Evolutionary conservation across 2,888 invertebrate genomes (phyloP).

Genomic region (Zeuzera pyrina): DNA sequence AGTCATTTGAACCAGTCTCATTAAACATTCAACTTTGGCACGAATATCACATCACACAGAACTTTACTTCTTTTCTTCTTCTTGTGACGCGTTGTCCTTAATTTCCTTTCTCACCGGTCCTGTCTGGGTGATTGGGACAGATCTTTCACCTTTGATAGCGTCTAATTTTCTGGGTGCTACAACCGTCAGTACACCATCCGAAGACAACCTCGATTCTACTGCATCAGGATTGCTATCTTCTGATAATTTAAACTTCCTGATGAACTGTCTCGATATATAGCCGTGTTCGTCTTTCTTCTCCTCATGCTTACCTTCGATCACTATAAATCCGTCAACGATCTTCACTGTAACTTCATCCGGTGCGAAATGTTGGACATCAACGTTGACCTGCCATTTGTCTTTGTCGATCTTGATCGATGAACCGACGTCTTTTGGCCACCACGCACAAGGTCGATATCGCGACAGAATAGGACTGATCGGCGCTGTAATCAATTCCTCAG

Average conservation of each 20-base stretch:
- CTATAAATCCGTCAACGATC: slow-evolving; percentile 76
- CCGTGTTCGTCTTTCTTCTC: slow-evolving; percentile 85
- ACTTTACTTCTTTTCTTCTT: slow-evolving; percentile 9
- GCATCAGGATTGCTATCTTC: slow-evolving; percentile 79
- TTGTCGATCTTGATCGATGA: slow-evolving; percentile 67
- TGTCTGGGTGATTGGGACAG: slow-evolving; percentile 73
- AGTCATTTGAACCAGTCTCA: too few species aligned
- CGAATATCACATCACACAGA: neutral
- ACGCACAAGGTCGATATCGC: slow-evolving; percentile 34
- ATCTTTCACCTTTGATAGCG: slow-evolving; percentile 51
- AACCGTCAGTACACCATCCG: slow-evolving; percentile 82
- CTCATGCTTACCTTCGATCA: slow-evolving; percentile 85
- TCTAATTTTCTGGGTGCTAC: slow-evolving; percentile 69
- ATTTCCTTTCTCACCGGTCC: slow-evolving; percentile 64
- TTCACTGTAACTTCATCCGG: slow-evolving; percentile 86
- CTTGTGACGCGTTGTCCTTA: slow-evolving; percentile 20
- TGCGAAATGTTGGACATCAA: slow-evolving; percentile 84
- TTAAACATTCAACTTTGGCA: too few species aligned
- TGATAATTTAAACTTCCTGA: slow-evolving; percentile 80
- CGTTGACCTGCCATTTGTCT: slow-evolving; percentile 76
- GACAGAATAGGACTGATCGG: slow-evolving; percentile 35
- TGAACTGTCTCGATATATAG: slow-evolving; percentile 81
- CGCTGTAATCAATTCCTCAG: slow-evolving; percentile 45
- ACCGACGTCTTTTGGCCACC: slow-evolving; percentile 53
- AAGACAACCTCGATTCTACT: slow-evolving; percentile 82